These are phyloP conservation scores for Gastrophryne carolinensis DNA, from an alignment of 2,797 vertebrate genomes.

Conservation along the genomic window DNA sequence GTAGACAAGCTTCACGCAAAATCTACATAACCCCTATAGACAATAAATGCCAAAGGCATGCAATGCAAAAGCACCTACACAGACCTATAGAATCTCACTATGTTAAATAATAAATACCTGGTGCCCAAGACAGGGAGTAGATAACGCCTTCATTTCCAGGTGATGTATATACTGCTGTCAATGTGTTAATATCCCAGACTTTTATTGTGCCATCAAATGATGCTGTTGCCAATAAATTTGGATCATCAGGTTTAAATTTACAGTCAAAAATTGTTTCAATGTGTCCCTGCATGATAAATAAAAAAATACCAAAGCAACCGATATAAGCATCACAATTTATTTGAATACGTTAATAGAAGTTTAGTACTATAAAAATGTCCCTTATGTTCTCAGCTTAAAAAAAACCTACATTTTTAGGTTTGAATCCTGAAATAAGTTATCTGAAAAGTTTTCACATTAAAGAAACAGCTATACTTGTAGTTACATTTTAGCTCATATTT, in stretches of 20 bases:
- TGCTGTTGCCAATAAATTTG: conserved; percentile 92
- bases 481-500: too few relatives aligned
- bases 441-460: too few relatives aligned
- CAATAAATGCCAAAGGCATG: too few relatives aligned
- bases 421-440: too few relatives aligned
- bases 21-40: too few relatives aligned
- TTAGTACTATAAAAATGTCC: too few relatives aligned
- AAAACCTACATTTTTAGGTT: too few relatives aligned
- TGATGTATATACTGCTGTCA: conserved; percentile 91
- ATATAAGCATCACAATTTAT: neutral
- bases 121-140: conserved; percentile 97
- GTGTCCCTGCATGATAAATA: conserved; percentile 78
- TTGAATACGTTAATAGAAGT: too few relatives aligned
- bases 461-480: too few relatives aligned
- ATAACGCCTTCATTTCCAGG: conserved; percentile 97
- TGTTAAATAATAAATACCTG: conserved; percentile 76
- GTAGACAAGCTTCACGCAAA: too few relatives aligned
- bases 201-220: conserved; percentile 98
- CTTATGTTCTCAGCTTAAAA: too few relatives aligned
- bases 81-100: neutral
- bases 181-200: conserved; percentile 95
- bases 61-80: too few relatives aligned
- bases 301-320: neutral
- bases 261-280: conserved; percentile 99
- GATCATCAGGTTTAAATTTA: conserved; percentile 95